Base-by-base conservation (phyloP, 2,888 invertebrate genomes). In the Polydrusus pterygomalis region DNA sequence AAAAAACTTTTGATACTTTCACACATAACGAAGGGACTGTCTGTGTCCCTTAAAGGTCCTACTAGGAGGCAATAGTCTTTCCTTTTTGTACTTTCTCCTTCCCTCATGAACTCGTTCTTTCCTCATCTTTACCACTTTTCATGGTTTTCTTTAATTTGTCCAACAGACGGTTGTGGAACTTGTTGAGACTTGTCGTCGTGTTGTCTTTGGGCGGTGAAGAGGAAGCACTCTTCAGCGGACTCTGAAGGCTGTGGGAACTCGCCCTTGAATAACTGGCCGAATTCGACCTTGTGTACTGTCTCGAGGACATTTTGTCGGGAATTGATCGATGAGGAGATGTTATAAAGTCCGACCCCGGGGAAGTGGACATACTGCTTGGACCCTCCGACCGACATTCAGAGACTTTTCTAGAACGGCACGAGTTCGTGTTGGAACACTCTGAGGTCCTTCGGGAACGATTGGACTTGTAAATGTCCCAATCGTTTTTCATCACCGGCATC, bases 401-500 rank as follows among this genome's bases (percentile, higher is more conserved):
- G 81, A 93, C 92, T 89, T 94, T 93, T 81, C 93, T 89, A 80
- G 92, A 92, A 79, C 93, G 91, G 86, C 91, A 90, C 82, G 90
- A 86, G 82, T 89, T 89, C 51, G 90, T 87, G 85, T 91, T 91
- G 10, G 94, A 92, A 82, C 92, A 92, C 88, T 96, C 95, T 9
- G 95, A 95, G 54, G 92, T 91, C 80, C 94, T 91, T 81, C 96
- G 91, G 71, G 92, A 91, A 64, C 95, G 92, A 87, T 93, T 92
- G 80, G 94, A 93, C 89, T 95, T 95, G 91, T 96, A 96, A 85
- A 96, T 96, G 88, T 96, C 95, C 92, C 95, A 96, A 88, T 96
- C 96, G 90, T 96, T 96, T 90, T 96, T 96, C 89, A 96, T 92
- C 80, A 96, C 96, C 75, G 96, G 96, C 95, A 96, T 96, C 96